Evolutionary conservation across 2,797 vertebrate species (phyloP).

Genomic region (Pelodytes ibericus): DNA sequence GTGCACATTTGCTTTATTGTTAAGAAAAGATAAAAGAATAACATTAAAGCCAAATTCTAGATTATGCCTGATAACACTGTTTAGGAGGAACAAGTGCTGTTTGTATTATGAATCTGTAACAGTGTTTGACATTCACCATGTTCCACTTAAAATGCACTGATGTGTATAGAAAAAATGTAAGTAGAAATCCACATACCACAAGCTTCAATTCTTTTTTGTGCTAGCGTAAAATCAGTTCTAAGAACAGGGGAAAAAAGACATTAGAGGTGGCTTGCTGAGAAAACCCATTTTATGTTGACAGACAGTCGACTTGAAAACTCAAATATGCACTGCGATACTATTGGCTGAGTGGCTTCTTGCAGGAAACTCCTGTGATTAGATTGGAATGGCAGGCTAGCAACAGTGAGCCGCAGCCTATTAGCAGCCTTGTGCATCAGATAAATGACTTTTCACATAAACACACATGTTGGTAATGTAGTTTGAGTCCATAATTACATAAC

Average conservation of each 20-base stretch:
- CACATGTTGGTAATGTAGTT: slow-evolving; percentile 38
- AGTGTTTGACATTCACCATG: background rate
- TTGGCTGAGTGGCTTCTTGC: slow-evolving; percentile 39
- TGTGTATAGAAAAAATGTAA: background rate
- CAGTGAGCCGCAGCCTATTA: slow-evolving; percentile 42
- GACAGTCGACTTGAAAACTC: slow-evolving; percentile 24
- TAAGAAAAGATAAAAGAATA: no score
- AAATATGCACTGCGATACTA: slow-evolving; percentile 22
- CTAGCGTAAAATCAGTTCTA: background rate
- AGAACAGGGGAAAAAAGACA: slow-evolving; percentile 6
- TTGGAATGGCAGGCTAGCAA: slow-evolving; percentile 52
- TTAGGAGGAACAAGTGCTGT: background rate
- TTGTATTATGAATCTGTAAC: background rate
- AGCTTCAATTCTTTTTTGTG: background rate
- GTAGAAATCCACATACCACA: background rate
- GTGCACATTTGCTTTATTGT: no score
- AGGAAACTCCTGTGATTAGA: slow-evolving; percentile 36
- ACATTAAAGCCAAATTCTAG: background rate
- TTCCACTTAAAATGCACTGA: background rate
- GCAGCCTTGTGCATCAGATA: slow-evolving; percentile 12
- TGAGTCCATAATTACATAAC: slow-evolving; percentile 37
- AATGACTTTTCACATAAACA: slow-evolving; percentile 39
- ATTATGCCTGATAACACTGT: background rate
- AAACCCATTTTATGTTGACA: slow-evolving; percentile 40
- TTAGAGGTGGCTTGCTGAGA: slow-evolving; percentile 18